phyloP scores from a whole-genome alignment of 2,797 vertebrate species.

The Threskiornis aethiopicus region DNA sequence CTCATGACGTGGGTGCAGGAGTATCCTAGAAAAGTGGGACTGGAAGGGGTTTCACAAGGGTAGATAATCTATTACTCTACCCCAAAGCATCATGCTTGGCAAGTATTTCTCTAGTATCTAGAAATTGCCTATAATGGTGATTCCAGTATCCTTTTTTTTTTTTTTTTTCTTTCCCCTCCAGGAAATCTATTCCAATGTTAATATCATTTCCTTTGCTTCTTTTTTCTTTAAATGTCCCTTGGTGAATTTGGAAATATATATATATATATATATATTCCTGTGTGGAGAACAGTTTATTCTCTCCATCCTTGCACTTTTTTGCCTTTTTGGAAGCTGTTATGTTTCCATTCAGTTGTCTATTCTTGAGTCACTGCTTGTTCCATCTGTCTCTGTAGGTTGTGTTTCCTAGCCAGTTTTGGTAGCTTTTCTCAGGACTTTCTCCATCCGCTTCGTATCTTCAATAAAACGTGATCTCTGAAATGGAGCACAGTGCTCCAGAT shows the following conservation, averaged over 20 bases:
- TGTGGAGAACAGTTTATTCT: not conserved
- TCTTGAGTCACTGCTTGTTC: not conserved
- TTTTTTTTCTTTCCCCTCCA: not conserved
- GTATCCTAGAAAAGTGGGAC: not conserved
- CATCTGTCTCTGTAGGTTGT: not conserved
- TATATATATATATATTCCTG: not conserved
- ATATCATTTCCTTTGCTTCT: not conserved
- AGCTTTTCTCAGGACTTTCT: not conserved
- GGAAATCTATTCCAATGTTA: not conserved
- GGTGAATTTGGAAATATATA: not conserved
- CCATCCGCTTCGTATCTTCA: rapidly evolving
- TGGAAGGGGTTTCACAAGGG: not conserved
- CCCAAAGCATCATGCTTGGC: not conserved
- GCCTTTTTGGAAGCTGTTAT: not conserved
- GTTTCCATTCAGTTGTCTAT: not conserved
- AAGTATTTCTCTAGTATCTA: not conserved
- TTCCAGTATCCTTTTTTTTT: not conserved
- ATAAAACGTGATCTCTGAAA: not conserved
- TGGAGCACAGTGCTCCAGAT: not conserved
- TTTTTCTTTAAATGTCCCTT: not conserved
- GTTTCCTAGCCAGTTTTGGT: not conserved
- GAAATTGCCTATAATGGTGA: not conserved
- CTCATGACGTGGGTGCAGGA: not conserved
- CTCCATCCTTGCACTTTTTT: not conserved
- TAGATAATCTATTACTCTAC: not conserved